Evolutionary conservation across 2,797 vertebrate genomes (phyloP).

Genomic region (Artibeus jamaicensis): DNA sequence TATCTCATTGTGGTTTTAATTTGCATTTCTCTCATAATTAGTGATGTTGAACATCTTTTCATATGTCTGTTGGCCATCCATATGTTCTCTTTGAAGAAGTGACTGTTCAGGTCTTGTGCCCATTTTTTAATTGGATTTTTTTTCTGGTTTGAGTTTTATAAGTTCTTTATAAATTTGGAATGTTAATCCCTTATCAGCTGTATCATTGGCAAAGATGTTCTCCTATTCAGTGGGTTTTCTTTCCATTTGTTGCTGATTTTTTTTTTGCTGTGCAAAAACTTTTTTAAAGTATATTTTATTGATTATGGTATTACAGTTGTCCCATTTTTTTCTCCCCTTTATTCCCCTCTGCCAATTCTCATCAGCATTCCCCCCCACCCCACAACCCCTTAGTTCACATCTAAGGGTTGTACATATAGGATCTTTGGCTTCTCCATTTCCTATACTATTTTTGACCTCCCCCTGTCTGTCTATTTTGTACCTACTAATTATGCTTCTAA

Average conservation of each 20-base stretch:
- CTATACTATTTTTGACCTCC: too few relatives aligned
- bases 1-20: neutral
- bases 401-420: too few relatives aligned
- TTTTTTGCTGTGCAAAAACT: neutral
- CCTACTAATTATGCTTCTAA: too few relatives aligned
- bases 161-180: neutral
- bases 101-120: neutral
- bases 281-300: neutral
- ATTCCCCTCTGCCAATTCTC: too few relatives aligned
- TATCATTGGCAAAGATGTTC: neutral
- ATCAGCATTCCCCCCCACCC: too few relatives aligned
- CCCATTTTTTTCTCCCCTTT: too few relatives aligned
- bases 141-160: neutral
- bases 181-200: neutral
- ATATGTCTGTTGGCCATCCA: neutral
- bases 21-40: neutral
- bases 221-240: neutral
- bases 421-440: too few relatives aligned
- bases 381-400: too few relatives aligned
- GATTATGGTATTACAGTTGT: too few relatives aligned
- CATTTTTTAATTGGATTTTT: neutral
- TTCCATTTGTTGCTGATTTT: neutral
- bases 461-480: too few relatives aligned
- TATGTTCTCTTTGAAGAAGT: neutral
- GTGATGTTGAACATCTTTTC: neutral